Base-by-base conservation (phyloP, 2,797 vertebrate genomes). In the Melanotaenia trifasciata region DNA sequence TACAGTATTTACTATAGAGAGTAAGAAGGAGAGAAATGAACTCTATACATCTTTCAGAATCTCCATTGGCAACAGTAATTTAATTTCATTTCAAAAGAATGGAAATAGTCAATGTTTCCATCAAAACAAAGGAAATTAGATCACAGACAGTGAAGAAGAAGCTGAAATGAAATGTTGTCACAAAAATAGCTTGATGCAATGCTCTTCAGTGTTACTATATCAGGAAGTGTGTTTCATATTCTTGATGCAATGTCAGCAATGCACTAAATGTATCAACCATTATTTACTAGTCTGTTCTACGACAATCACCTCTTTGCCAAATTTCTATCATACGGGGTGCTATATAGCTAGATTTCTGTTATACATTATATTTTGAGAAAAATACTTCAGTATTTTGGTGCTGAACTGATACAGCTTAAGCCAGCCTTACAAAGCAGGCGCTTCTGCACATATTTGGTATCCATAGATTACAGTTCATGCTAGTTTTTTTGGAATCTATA, bases 51-150 rank as follows among this genome's bases (percentile, higher is more conserved):
- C 84, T 87, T 87, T 70, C 68, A 79, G 83, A 90, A 85, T 93
- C 90, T 94, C 92, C 88, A 86, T 92, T 92, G 93, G 84, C 84
- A 67, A 28, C 28, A 5, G 84, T 92, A 93, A 94, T 93, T 94
- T 79, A 90, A 92, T 93, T 94, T 92, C 79, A 1, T 50, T 8
- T 85, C 82, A 92, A 90, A 93, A 93, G 90, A 93, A 93, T 5
- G 30, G 30, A 93, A 91, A 93, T 22, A 18, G 8, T 50, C 20
- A 2, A 22, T 50, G 45, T 22, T 50, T 50, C n/a, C 20, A 50
- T 22, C 20, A 50, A 50, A 50, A n/a, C 45, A n/a, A 50, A 22
- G 20, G 20, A 50, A 93, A 57, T 94, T 87, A 90, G 79, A 94
- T 92, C 91, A 93, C 92, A 83, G 85, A 84, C 36, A 12, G 68